A percentile compares a stretch with the other conserved stretches of the same genome.
These are phyloP conservation scores for Hydropsyche tenuis DNA, from an alignment of 1,140 invertebrate genomes.

Conservation along the genomic window DNA sequence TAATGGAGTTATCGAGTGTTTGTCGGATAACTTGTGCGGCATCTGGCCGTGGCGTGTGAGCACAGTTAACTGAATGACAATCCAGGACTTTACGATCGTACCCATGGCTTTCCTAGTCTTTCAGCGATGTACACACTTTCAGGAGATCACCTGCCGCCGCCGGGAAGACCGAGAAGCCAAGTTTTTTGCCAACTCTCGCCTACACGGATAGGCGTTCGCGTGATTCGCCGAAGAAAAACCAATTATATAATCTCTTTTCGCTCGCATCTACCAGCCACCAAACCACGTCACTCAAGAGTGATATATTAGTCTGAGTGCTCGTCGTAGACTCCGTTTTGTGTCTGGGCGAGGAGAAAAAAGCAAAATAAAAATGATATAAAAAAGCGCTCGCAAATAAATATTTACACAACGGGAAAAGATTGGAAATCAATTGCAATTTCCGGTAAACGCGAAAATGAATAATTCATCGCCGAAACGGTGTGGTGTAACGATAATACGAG, in stretches of 20 bases:
- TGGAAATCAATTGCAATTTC: slow-evolving; percentile 34
- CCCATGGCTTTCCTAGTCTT: neutral
- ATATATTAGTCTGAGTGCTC: slow-evolving; percentile 19
- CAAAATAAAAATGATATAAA: no score
- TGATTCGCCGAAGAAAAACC: slow-evolving; percentile 2
- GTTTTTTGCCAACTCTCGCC: neutral
- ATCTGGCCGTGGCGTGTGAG: slow-evolving; percentile 32
- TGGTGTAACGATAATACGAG: slow-evolving; percentile 19
- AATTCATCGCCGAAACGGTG: slow-evolving; percentile 15
- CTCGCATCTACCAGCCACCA: neutral
- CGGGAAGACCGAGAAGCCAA: neutral
- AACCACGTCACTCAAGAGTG: neutral
- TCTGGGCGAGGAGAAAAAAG: neutral
- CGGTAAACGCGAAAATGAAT: slow-evolving; percentile 30
- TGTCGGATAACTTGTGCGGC: slow-evolving; percentile 29
- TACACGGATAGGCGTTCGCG: neutral
- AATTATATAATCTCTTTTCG: neutral
- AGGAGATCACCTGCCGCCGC: neutral
- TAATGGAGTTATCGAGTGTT: slow-evolving; percentile 18
- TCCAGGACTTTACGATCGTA: slow-evolving; percentile 8
- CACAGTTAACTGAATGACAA: slow-evolving; percentile 27
- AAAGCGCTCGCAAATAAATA: slow-evolving; percentile 9
- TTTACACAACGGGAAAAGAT: slow-evolving; percentile 21
- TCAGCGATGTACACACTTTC: neutral
- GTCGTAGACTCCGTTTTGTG: neutral